Evolutionary conservation across 2,888 invertebrate genomes (phyloP).

Genomic region (Acleris laterana): DNA sequence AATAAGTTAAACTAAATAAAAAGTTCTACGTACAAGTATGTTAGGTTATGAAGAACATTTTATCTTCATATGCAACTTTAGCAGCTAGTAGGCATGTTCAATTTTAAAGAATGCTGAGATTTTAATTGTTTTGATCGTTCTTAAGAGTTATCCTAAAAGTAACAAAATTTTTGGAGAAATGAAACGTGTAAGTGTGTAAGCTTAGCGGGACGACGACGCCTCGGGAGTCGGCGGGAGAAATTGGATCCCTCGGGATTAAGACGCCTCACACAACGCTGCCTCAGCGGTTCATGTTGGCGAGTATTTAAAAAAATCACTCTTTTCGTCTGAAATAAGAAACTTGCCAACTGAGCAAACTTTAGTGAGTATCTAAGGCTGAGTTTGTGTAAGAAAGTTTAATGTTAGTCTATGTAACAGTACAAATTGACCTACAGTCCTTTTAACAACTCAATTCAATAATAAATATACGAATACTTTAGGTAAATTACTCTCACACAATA

Average conservation of each 20-base stretch:
- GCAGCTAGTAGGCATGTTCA: no score
- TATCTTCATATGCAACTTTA: no score
- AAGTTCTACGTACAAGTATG: conserved; percentile 1
- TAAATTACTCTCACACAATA: no score
- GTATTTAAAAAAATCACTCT: conserved; percentile 66
- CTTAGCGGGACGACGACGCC: conserved; percentile 61
- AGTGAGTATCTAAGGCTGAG: background rate
- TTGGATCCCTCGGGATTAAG: conserved; percentile 75
- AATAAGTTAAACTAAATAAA: conserved; percentile 33
- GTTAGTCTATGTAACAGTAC: no score
- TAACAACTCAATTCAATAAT: no score
- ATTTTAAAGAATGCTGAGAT: no score
- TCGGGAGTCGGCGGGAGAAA: conserved; percentile 68
- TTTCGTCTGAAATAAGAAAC: conserved; percentile 49
- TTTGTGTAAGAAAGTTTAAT: conserved; percentile 16
- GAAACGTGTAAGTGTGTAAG: conserved; percentile 61
- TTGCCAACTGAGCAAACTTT: conserved; percentile 2
- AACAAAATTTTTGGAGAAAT: conserved; percentile 59
- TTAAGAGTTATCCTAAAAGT: conserved; percentile 44
- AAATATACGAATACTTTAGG: no score
- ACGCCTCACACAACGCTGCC: conserved; percentile 62
- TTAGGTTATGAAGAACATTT: background rate
- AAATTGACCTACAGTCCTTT: no score
- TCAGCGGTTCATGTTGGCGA: conserved; percentile 57
- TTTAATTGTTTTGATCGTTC: no score